Conservation (phyloP, 1,140 invertebrate genomes). For the Pteromalus puparum region DNA sequence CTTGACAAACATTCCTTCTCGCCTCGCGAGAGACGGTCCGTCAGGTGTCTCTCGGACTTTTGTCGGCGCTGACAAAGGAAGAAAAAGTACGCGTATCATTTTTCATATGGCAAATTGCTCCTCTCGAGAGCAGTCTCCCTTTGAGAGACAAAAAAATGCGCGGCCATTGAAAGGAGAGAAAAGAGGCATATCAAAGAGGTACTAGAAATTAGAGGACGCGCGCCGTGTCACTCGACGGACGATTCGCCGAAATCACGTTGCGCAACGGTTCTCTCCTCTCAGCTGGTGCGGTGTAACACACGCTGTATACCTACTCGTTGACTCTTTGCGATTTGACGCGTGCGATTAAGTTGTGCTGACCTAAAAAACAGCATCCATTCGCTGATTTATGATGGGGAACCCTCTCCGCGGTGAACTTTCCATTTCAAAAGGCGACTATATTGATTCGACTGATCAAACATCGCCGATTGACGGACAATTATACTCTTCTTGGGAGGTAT, state of each 20-base stretch:
- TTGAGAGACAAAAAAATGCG: neutral
- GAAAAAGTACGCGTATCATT: slow-evolving; percentile 7
- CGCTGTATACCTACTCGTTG: neutral
- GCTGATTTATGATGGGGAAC: neutral
- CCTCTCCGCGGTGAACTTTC: neutral
- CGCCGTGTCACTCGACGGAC: neutral
- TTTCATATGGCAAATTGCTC: slow-evolving; percentile 28
- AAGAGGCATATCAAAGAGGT: neutral
- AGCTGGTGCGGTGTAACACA: neutral
- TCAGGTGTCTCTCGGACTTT: neutral
- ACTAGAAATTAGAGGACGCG: neutral
- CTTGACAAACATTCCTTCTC: neutral
- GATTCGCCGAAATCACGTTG: slow-evolving; percentile 6
- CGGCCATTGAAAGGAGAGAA: neutral
- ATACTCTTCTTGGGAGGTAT: too few species aligned
- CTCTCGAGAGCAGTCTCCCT: neutral
- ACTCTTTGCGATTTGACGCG: neutral
- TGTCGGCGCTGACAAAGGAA: slow-evolving; percentile 4
- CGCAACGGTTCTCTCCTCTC: neutral
- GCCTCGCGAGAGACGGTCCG: neutral
- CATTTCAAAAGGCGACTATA: neutral
- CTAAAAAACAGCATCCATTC: neutral
- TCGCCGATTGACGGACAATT: too few species aligned
- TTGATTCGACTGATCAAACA: neutral
- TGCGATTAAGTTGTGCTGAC: neutral